Conservation (phyloP, 2,888 invertebrate genomes). For the Torymus aiolomorphi region DNA sequence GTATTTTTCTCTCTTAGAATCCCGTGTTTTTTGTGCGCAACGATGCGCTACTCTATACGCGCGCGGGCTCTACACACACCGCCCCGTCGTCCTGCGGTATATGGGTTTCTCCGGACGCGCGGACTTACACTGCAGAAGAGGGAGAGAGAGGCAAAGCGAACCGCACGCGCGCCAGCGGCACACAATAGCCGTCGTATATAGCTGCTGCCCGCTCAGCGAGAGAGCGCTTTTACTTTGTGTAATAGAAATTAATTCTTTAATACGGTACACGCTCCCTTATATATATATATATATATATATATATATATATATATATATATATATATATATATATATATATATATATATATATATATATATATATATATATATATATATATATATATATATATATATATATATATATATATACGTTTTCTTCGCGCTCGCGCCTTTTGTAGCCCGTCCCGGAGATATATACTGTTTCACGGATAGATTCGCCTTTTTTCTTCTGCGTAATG, state of each 20-base stretch:
- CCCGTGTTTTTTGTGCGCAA: conserved; percentile 25
- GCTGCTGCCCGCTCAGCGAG: no score
- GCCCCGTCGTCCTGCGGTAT: neutral
- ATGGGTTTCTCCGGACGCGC: conserved; percentile 24
- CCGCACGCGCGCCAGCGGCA: neutral
- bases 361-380: neutral
- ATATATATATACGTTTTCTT: neutral
- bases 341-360: neutral
- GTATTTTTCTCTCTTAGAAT: conserved; percentile 35
- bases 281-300: no score
- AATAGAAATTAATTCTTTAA: conserved; percentile 42
- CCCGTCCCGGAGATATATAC: no score
- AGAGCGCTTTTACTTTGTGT: conserved; percentile 27
- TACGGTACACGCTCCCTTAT: conserved; percentile 1
- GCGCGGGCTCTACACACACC: no score
- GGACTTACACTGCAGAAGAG: conserved; percentile 12
- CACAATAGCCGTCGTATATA: conserved; percentile 30
- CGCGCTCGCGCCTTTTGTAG: neutral
- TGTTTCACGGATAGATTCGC: no score
- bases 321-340: no score
- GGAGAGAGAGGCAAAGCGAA: no score
- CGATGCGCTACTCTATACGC: neutral
- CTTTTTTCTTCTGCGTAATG: no score
- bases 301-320: no score
- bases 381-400: neutral